Percentiles rank a stretch among this genome's conserved stretches.
phyloP scores from a whole-genome alignment of 2,888 invertebrate species.

The Eutolmus rufibarbis region DNA sequence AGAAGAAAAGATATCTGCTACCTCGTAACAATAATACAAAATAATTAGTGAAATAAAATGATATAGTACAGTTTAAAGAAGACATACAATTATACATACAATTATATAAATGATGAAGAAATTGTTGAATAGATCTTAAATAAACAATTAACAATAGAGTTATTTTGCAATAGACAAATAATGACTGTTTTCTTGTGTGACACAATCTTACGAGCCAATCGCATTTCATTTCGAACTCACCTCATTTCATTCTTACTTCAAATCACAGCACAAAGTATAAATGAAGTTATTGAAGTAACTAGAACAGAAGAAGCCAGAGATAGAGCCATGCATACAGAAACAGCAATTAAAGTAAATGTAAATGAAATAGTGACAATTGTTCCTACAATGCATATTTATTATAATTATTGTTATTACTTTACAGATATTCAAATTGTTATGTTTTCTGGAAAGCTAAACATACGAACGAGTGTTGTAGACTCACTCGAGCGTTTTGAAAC shows the following conservation, averaged over 20 bases:
- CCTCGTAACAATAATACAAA: slow-evolving; percentile 41
- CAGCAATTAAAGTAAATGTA: not conserved
- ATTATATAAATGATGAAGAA: slow-evolving; percentile 23
- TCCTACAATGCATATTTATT: slow-evolving; percentile 38
- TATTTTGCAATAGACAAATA: slow-evolving; percentile 35
- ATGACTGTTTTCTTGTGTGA: slow-evolving; percentile 28
- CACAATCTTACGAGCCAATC: not conserved
- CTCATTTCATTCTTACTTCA: not conserved
- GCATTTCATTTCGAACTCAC: not conserved
- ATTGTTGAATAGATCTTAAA: slow-evolving; percentile 24
- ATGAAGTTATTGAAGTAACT: slow-evolving; percentile 1
- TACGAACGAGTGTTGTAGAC: not conserved
- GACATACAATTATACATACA: slow-evolving; percentile 33
- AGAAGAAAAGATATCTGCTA: slow-evolving; percentile 21
- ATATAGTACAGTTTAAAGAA: slow-evolving; percentile 38
- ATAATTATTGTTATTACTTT: slow-evolving; percentile 39
- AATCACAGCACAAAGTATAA: slow-evolving; percentile 26
- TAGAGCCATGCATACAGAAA: not conserved
- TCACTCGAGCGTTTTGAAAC: slow-evolving; percentile 14
- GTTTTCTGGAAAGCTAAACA: slow-evolving; percentile 20
- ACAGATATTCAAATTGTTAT: slow-evolving; percentile 37
- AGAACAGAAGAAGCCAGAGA: not conserved
- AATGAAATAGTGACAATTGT: slow-evolving; percentile 38
- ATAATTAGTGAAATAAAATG: slow-evolving; percentile 36
- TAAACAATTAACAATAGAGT: slow-evolving; percentile 30